phyloP scores from a whole-genome alignment of 2,113 vertebrate species.

The Thomomys bottae region DNA sequence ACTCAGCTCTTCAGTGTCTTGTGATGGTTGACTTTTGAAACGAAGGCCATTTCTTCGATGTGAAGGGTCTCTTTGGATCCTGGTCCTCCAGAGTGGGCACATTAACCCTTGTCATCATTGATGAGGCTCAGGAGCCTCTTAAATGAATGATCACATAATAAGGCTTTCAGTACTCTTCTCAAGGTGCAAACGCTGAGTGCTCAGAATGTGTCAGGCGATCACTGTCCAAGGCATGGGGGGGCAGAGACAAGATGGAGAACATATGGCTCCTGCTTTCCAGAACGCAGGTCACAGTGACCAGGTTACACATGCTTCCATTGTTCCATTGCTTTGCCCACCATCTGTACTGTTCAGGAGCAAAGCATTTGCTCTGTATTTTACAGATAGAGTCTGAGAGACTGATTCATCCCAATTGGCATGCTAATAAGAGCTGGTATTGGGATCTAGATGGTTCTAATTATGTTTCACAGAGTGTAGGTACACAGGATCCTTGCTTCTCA shows the following conservation, averaged over 20 bases:
- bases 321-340: not conserved
- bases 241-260: not conserved
- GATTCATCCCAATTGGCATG: fast-evolving
- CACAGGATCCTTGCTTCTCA: not conserved
- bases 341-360: not conserved
- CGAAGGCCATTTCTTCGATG: constrained; percentile 84
- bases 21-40: constrained; percentile 83
- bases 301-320: not conserved
- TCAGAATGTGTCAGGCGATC: not conserved
- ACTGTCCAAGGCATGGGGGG: not conserved
- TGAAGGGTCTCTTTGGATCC: constrained; percentile 58
- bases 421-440: not conserved
- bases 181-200: not conserved
- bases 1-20: constrained; percentile 77
- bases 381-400: not conserved
- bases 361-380: not conserved
- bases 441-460: not conserved
- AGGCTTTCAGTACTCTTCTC: constrained; percentile 16
- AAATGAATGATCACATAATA: constrained; percentile 49
- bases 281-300: not conserved
- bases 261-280: not conserved
- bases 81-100: constrained; percentile 18
- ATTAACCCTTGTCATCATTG: constrained; percentile 46
- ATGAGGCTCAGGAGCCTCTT: constrained; percentile 36
- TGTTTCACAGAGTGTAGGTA: not conserved